Evolutionary conservation across 2,888 invertebrate genomes (phyloP).

Genomic region (Eristalis tenax): DNA sequence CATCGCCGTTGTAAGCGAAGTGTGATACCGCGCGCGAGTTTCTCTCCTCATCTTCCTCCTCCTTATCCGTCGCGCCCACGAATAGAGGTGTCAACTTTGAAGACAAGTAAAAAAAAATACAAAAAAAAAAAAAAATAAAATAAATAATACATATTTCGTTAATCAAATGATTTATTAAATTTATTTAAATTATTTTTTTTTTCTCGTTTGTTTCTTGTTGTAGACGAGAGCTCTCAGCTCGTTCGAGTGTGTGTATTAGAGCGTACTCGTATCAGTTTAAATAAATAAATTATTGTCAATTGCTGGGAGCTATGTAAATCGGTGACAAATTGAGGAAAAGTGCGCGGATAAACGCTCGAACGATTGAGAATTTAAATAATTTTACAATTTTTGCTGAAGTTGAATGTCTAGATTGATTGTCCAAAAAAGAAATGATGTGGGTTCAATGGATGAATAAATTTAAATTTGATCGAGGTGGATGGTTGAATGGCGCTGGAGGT

Average conservation of each 20-base stretch:
- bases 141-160: neutral
- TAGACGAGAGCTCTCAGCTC: neutral
- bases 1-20: neutral
- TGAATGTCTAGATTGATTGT: neutral
- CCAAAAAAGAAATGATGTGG: neutral
- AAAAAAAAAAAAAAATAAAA: neutral
- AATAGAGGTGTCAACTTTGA: neutral
- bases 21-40: neutral
- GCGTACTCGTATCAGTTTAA: neutral
- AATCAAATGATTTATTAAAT: neutral
- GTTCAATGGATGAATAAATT: neutral
- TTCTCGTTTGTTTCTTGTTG: neutral
- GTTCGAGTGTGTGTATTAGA: neutral
- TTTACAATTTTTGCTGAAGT: neutral
- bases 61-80: neutral
- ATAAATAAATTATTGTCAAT: neutral
- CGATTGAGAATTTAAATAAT: neutral
- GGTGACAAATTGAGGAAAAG: conserved; percentile 1
- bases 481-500: too few species aligned
- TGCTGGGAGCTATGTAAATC: conserved; percentile 1
- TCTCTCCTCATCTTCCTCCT: neutral
- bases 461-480: neutral
- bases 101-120: neutral
- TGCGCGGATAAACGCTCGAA: neutral
- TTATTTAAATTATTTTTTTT: neutral